Evolutionary conservation across 30 jellyfish, hydroid and myxozoan species (phyloP), one percentile per base, ranked within the genome.

Genomic region (Calvadosia cruxmelitensis): DNA sequence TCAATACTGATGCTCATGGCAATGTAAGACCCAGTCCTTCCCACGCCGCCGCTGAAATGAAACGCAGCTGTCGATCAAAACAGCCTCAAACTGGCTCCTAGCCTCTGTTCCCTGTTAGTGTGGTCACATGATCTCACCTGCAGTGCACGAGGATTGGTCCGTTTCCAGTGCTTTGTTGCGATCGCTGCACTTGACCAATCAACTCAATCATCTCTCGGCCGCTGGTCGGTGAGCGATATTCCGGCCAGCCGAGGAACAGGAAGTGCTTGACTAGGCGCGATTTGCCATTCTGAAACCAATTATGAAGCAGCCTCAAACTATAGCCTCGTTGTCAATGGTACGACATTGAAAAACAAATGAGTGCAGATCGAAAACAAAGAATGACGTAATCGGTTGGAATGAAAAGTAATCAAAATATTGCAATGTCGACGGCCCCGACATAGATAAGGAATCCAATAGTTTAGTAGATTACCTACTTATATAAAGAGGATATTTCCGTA

Each of bases 11-110:
- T 82, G 70, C 78, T 66, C 49, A 91, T 61, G n/a, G 99, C 92
- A 16, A 91, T 82, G 61, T 80, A 82, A 1, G 93, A 78, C 33
- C 99, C 99, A 29, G 99, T 91, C 28, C 99, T 82, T 52, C 99
- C 99, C 32, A 92, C 99, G 33, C 99, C 99, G 34, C 99, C 99
- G 53, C 99, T 91, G 34, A n/a, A 74, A 73, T 51, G 57, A 42
- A 5, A 42, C 10, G 20, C 20, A 42, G 20, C 10, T 42, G 20
- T 42, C 15, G 20, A 42, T 42, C 57, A 42, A 42, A 42, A 42
- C 57, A 5, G 20, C 10, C 57, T 5, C 10, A 10, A 10, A 5
- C 10, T 42, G 20, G 20, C 57, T 5, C 57, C 57, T 5, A 42
- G 10, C 10, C 20, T 5, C 10, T 20, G 15, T 42, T 42, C 57